Base-by-base conservation (phyloP, 2,797 vertebrate genomes). In the Ctenosaura bakeri region DNA sequence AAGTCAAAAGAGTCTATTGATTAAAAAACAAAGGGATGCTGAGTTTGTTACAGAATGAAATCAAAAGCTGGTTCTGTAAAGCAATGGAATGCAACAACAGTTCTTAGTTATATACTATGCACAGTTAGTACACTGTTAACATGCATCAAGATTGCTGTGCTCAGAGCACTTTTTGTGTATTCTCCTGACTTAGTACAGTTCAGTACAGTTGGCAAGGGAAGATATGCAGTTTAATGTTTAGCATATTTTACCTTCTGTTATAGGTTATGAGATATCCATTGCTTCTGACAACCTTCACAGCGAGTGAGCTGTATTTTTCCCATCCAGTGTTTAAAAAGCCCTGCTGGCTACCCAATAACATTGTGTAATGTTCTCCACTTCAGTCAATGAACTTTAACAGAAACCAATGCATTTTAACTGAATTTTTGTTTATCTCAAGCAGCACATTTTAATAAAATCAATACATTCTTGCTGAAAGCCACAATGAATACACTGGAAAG, bases 391-490 rank as follows among this genome's bases (percentile, higher is more conserved):
- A 95, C 95, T 97, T 97, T 97, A 97, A 96, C 96, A 96, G 95
- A 97, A 97, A 96, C 95, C 95, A 97, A 95, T 97, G 96, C 95
- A 97, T 97, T 97, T 97, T 96, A 96, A 97, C 97, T 95, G 95
- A 97, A 96, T 96, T 97, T 97, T 97, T 97, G 96, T 97, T 97
- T 97, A 97, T 97, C 97, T 96, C 94, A 95, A 97, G 96, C 88
- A 96, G 93, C 95, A 97, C 94, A 96, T 97, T 97, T 97, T 97
- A 97, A 97, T 97, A 97, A 97, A 97, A 97, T 97, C 97, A 96
- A 97, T 98, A 97, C 90, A 95, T 97, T 97, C 94, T 97, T 96
- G 94, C 95, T 97, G 97, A 97, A 97, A 97, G 96, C 93, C 94
- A 96, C 95, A 96, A 77, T 97, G 96, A 97, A 97, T 97, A 93